These are phyloP conservation scores for Andricus curvator DNA, from an alignment of 2,888 invertebrate species.

Conservation along the genomic window DNA sequence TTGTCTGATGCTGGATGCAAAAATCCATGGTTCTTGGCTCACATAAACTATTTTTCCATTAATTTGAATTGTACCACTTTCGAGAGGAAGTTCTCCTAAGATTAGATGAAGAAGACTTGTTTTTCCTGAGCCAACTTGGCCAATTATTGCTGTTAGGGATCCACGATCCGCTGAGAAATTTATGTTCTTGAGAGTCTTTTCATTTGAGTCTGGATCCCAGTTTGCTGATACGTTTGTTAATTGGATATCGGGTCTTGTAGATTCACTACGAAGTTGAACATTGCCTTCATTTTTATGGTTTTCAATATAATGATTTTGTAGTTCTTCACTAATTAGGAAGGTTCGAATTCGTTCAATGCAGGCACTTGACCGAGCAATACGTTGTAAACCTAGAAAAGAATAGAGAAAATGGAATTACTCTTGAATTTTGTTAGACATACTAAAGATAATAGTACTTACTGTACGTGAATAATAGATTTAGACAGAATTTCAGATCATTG, in stretches of 20 bases:
- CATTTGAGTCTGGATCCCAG: constrained; percentile 84
- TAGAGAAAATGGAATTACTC: not conserved
- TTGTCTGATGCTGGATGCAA: constrained; percentile 84
- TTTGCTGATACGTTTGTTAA: constrained; percentile 82
- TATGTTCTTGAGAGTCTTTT: constrained; percentile 85
- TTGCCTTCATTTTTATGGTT: not conserved
- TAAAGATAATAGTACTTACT: constrained; percentile 57
- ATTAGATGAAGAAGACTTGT: constrained; percentile 81
- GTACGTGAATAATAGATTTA: constrained; percentile 85
- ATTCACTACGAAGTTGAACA: not conserved
- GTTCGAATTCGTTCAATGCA: constrained; percentile 80
- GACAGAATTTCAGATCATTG: constrained; percentile 85
- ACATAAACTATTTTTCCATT: constrained; percentile 87
- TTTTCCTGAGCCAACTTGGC: constrained; percentile 85
- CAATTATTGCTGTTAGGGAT: constrained; percentile 83
- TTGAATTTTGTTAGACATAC: not conserved
- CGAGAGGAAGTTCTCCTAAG: constrained; percentile 81
- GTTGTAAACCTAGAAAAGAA: constrained; percentile 81
- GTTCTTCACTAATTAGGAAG: constrained; percentile 64
- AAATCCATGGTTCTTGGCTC: constrained; percentile 91
- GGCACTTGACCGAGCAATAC: constrained; percentile 82
- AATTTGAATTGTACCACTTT: constrained; percentile 67
- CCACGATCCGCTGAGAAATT: constrained; percentile 84
- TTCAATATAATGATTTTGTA: not conserved
- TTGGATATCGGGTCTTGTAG: not conserved